Conservation (phyloP, 2,888 invertebrate genomes). For the Caenorhabditis imperialis region DNA sequence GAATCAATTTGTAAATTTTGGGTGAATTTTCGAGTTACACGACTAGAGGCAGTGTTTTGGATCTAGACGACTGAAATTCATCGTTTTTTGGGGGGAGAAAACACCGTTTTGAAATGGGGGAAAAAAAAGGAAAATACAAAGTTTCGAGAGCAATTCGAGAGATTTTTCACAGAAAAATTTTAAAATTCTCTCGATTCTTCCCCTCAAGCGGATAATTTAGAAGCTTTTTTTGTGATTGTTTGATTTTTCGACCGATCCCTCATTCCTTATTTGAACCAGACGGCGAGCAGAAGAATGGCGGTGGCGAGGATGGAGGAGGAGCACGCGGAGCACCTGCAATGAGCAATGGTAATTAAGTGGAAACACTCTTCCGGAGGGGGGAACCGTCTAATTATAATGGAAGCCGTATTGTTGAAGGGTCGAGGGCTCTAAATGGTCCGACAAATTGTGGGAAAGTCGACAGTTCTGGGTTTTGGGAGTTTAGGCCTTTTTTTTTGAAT, state of each 20-base stretch:
- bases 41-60: constrained; percentile 53
- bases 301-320: constrained; percentile 22
- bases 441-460: too few species aligned
- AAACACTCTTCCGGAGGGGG: not conserved
- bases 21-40: constrained; percentile 45
- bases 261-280: constrained; percentile 22
- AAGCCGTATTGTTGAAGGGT: too few species aligned
- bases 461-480: too few species aligned
- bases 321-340: constrained; percentile 49
- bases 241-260: not conserved
- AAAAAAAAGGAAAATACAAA: not conserved
- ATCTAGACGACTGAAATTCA: too few species aligned
- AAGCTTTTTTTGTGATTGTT: constrained; percentile 1
- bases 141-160: not conserved
- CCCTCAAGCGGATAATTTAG: not conserved
- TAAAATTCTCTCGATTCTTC: not conserved
- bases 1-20: constrained; percentile 33
- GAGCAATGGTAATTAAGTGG: not conserved
- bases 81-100: not conserved
- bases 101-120: not conserved
- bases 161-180: not conserved
- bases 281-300: constrained; percentile 17
- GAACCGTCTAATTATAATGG: too few species aligned
- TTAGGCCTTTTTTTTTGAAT: too few species aligned
- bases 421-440: too few species aligned